These are phyloP conservation scores for Glareola pratincola DNA, from an alignment of 2,113 vertebrate genomes.

Conservation along the genomic window DNA sequence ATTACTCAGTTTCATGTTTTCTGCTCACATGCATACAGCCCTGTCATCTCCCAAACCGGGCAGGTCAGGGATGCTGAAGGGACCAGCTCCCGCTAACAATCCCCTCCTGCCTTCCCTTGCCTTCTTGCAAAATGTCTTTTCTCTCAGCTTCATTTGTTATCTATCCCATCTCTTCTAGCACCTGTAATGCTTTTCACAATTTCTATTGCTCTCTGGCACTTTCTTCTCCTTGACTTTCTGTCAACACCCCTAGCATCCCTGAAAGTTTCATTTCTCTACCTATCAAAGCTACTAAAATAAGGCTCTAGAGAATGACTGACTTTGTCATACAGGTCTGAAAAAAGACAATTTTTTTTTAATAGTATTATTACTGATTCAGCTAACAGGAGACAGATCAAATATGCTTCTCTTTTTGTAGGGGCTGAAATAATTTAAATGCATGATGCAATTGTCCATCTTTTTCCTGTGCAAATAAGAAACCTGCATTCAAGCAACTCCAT, in stretches of 20 bases:
- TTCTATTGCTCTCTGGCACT: neutral
- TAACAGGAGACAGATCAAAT: neutral
- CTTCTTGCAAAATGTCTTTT: neutral
- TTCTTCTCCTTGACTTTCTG: neutral
- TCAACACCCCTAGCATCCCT: neutral
- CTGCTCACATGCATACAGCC: neutral
- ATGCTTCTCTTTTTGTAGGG: neutral
- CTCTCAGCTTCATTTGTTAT: neutral
- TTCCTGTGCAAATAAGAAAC: slow-evolving; percentile 23
- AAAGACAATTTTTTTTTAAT: neutral
- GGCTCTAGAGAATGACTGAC: neutral
- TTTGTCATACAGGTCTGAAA: neutral
- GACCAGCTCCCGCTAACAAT: neutral
- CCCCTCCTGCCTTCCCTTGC: neutral
- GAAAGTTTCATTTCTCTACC: neutral
- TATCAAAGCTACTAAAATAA: neutral
- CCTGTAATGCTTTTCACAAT: neutral
- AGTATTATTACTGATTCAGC: neutral
- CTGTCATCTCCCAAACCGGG: neutral
- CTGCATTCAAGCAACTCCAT: neutral
- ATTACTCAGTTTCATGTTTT: neutral
- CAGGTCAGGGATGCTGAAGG: neutral
- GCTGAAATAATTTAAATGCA: slow-evolving; percentile 7
- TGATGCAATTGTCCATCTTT: slow-evolving; percentile 4
- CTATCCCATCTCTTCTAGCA: neutral